Evolutionary conservation across 2,888 invertebrate genomes (phyloP), one percentile per base, ranked within the genome.

Genomic region (Mesodorylaimus sp.): DNA sequence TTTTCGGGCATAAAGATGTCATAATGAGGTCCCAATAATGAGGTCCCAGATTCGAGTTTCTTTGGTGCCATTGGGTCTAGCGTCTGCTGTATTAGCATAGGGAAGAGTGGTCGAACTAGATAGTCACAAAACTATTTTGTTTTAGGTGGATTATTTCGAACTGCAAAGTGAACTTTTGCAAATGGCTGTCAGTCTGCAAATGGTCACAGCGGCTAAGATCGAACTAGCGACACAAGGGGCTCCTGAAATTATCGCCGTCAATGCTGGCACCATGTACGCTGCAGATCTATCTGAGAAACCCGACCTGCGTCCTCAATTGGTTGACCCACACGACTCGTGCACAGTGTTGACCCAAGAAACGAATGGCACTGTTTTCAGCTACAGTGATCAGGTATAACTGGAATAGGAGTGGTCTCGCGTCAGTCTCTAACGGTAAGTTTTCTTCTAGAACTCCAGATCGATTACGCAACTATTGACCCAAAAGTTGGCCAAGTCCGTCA

Each of bases 311-410:
- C 76, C 77, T 53, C 80, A 83, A 66, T 78, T 83, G 24, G 78
- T 76, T 52, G 69, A 82, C 53, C 80, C 84, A 1, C 84, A 83
- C 64, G 76, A 76, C 52, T 75, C 80, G 43, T 87, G 87, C 63
- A 77, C 79, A 1, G 80, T 83, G 0, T 71, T 87, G 23, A 82
- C 86, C 0, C 66, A 86, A 57, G 84, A 86, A 66, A 83, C 83
- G 2, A 83, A 85, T 60, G 87, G 83, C 21, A 64, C 67, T 1
- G 57, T 66, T 26, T 69, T 68, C 53, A 47, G 38, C 38, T 44
- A 3, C n/a, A n/a, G 36, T 10, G 36, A 44, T 39, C 28, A 19
- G 5, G 3, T 5, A 45, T 3, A 45, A 45, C 3, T 5, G n/a
- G 21, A n/a, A 41, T 41, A 23, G 7, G 7, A 19, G 7, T 23